Conservation (phyloP, 1,140 invertebrate species). For the Drosophila sturtevanti region DNA sequence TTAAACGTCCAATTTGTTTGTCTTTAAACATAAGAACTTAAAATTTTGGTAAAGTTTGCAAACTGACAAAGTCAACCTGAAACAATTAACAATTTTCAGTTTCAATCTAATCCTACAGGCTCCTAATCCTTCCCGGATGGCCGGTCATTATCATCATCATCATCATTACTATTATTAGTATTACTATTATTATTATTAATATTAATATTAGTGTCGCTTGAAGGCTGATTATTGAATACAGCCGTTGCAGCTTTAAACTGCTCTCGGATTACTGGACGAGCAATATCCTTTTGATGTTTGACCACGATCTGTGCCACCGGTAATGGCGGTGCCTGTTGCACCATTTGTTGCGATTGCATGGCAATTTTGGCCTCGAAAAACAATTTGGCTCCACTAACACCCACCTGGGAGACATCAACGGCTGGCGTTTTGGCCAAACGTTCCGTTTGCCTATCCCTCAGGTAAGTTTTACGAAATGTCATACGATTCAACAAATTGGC, state of each 20-base stretch:
- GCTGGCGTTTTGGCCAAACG: not conserved
- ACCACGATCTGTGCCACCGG: not conserved
- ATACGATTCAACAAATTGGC: constrained; percentile 19
- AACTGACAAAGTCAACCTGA: not conserved
- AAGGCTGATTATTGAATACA: constrained; percentile 7
- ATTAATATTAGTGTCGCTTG: too few relatives aligned
- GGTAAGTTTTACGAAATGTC: not conserved
- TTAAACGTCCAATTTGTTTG: constrained; percentile 23
- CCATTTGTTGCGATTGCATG: constrained; percentile 6
- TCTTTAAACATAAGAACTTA: constrained; percentile 15
- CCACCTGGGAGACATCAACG: constrained; percentile 46
- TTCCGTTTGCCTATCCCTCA: not conserved
- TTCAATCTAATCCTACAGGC: not conserved
- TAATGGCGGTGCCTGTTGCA: not conserved
- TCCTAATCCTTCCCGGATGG: not conserved
- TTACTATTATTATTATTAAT: too few relatives aligned
- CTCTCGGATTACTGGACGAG: not conserved
- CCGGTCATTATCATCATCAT: not conserved
- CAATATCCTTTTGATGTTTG: not conserved
- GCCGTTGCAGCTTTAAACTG: not conserved
- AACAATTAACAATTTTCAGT: constrained; percentile 2
- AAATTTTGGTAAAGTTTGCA: constrained; percentile 25
- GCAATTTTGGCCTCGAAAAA: constrained; percentile 66
- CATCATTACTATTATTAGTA: too few relatives aligned
- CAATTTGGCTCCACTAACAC: constrained; percentile 41